These are phyloP conservation scores for Pseudoatta argentina DNA, from an alignment of 1,140 invertebrate species.

Conservation along the genomic window DNA sequence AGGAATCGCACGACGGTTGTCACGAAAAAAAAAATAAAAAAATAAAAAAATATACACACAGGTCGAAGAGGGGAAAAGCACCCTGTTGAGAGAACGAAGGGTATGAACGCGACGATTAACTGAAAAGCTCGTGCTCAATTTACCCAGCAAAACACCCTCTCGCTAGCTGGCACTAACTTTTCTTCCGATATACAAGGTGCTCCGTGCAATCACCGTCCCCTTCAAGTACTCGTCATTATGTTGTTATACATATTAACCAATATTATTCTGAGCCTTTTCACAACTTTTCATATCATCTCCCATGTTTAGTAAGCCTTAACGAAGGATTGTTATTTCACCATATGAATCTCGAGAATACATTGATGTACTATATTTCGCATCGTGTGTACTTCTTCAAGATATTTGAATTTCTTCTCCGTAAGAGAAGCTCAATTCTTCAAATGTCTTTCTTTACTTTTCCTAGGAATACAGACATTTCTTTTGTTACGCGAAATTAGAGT, in stretches of 20 bases:
- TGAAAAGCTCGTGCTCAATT: slow-evolving; percentile 54
- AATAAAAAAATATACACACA: neutral
- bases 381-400: neutral
- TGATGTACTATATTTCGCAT: neutral
- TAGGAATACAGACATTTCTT: neutral
- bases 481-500: slow-evolving; percentile 12
- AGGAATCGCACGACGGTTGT: slow-evolving; percentile 36
- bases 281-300: neutral
- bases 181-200: neutral
- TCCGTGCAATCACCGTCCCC: slow-evolving; percentile 17
- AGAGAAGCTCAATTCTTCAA: neutral
- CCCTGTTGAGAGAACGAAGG: slow-evolving; percentile 36
- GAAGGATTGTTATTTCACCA: slow-evolving; percentile 6
- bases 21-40: neutral
- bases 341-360: neutral
- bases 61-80: neutral
- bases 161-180: neutral
- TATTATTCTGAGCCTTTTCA: slow-evolving; percentile 29
- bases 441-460: neutral
- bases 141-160: slow-evolving; percentile 21
- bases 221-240: slow-evolving; percentile 27
- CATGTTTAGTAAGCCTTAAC: neutral
- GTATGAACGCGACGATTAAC: slow-evolving; percentile 47
- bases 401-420: neutral
- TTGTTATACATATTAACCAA: slow-evolving; percentile 2